Conservation (phyloP, 2,113 vertebrate species). For the Cyphomyrus plagiostoma region DNA sequence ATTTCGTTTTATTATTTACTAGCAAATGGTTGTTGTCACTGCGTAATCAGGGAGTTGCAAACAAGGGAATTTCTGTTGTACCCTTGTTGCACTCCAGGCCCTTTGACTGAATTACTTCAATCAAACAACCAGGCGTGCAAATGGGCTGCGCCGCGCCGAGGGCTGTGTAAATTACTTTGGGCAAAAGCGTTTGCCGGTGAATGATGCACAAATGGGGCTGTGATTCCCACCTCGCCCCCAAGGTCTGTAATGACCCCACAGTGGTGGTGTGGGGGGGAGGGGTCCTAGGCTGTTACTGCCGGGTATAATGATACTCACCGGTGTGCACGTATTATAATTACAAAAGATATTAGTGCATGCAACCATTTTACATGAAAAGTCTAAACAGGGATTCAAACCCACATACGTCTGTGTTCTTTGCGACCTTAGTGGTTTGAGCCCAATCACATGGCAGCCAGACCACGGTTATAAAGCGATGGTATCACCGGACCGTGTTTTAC, state of each 20-base stretch:
- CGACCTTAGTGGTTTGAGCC: background rate
- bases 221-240: background rate
- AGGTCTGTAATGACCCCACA: slow-evolving; percentile 8
- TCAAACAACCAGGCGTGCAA: background rate
- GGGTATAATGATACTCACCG: background rate
- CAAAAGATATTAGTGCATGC: background rate
- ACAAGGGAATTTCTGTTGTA: background rate
- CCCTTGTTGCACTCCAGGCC: background rate
- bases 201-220: background rate
- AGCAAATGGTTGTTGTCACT: background rate
- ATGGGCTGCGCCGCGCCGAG: too few relatives aligned
- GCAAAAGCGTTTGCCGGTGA: background rate
- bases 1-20: background rate
- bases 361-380: background rate
- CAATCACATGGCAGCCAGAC: background rate
- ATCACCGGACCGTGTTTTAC: background rate
- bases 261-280: background rate
- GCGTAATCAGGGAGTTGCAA: background rate
- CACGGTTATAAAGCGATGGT: background rate
- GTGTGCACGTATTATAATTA: background rate
- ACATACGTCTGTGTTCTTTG: background rate
- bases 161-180: slow-evolving; percentile 19
- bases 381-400: background rate
- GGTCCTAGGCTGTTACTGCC: background rate
- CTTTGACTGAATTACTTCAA: background rate